A percentile compares a stretch with the other conserved stretches of the same genome.
Conservation (phyloP, 2,888 invertebrate genomes). For the Dynastes grantii region DNA sequence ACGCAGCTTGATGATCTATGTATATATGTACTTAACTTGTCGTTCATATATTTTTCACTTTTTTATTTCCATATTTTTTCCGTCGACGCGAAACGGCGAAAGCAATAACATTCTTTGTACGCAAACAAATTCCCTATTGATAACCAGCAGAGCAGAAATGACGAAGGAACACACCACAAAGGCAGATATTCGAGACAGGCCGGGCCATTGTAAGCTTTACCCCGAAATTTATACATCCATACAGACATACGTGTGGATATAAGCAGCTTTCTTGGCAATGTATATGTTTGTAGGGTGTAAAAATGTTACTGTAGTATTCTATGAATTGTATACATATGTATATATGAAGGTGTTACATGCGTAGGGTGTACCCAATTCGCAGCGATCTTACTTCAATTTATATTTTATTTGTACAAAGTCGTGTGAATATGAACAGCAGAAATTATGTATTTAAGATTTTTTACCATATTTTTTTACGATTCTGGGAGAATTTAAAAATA, state of each 20-base stretch:
- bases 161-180: slow-evolving; percentile 28
- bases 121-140: slow-evolving; percentile 32
- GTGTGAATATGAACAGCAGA: too few relatives aligned
- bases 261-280: not conserved
- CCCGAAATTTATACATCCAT: not conserved
- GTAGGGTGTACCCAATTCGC: too few relatives aligned
- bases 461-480: too few relatives aligned
- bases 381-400: too few relatives aligned
- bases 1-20: not conserved
- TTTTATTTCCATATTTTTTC: slow-evolving; percentile 19
- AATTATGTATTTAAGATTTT: too few relatives aligned
- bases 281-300: not conserved
- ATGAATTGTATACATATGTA: too few relatives aligned
- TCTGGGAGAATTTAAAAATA: not conserved
- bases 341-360: too few relatives aligned
- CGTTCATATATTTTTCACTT: slow-evolving; percentile 17
- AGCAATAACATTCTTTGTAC: slow-evolving; percentile 17
- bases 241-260: not conserved
- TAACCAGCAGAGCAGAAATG: slow-evolving; percentile 35
- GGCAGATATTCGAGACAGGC: slow-evolving; percentile 14
- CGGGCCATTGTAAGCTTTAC: not conserved
- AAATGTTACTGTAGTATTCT: not conserved
- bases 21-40: slow-evolving; percentile 12
- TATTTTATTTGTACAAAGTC: too few relatives aligned
- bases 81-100: not conserved